A percentile compares a stretch with the other conserved stretches of the same genome.
phyloP scores from a whole-genome alignment of 2,113 vertebrate species.

The Austrofundulus limnaeus region DNA sequence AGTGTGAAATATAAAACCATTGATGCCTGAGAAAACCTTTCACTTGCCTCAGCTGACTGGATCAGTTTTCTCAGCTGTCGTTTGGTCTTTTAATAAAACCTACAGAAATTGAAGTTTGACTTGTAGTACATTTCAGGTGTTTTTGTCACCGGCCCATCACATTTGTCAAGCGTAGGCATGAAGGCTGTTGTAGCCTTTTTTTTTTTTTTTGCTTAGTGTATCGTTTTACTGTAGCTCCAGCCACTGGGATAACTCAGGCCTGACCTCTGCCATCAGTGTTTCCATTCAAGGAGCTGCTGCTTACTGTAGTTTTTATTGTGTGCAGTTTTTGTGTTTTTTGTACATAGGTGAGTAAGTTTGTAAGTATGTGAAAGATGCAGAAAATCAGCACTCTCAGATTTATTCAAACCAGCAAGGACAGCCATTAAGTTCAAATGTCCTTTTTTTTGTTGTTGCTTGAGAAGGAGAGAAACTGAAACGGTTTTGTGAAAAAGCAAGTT shows the following conservation, averaged over 20 bases:
- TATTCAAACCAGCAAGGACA: not conserved
- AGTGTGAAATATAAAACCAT: not conserved
- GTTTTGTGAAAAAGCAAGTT: too few relatives aligned
- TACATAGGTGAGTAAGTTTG: not conserved
- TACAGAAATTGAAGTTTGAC: not conserved
- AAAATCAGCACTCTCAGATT: not conserved
- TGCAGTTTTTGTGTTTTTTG: not conserved
- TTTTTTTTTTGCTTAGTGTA: not conserved
- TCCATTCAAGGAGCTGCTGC: not conserved
- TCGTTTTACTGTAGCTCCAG: not conserved
- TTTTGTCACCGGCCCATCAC: not conserved
- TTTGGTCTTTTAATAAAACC: not conserved
- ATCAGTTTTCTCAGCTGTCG: not conserved
- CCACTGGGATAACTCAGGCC: not conserved
- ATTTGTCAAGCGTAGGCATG: too few relatives aligned
- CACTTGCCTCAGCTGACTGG: not conserved
- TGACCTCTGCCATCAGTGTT: not conserved
- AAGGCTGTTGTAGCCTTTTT: not conserved
- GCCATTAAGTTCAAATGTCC: too few relatives aligned
- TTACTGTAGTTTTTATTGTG: not conserved
- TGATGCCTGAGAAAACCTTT: not conserved
- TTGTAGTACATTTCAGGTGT: not conserved
- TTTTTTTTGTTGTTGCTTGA: not conserved
- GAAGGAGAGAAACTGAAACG: too few relatives aligned
- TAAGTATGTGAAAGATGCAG: not conserved